A percentile compares a stretch with the other conserved stretches of the same genome.
These are phyloP conservation scores for Lepidochitona cinerea DNA, from an alignment of 2,888 invertebrate genomes.

Conservation along the genomic window DNA sequence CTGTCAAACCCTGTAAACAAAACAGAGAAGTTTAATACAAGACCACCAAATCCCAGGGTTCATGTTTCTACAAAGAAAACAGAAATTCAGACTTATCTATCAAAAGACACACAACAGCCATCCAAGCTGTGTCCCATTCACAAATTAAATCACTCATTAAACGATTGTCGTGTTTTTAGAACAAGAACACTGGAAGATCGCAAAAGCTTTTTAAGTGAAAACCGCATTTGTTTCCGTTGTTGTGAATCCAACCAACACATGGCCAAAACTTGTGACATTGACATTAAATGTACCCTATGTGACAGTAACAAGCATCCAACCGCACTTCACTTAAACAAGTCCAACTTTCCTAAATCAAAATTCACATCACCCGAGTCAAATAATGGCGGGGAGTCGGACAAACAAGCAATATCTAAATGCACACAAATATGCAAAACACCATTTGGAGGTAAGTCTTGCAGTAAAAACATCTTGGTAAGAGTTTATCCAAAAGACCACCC, in stretches of 20 bases:
- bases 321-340: constrained; percentile 14
- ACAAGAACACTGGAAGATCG: constrained; percentile 15
- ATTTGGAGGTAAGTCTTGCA: constrained; percentile 11
- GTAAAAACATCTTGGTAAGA: constrained; percentile 8
- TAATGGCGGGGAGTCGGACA: constrained; percentile 1
- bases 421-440: not conserved
- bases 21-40: too few species aligned
- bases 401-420: not conserved
- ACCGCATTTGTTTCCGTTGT: constrained; percentile 26
- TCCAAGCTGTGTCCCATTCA: constrained; percentile 14
- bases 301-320: constrained; percentile 20
- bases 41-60: too few species aligned
- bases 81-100: not conserved
- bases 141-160: constrained; percentile 16
- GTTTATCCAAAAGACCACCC: too few species aligned
- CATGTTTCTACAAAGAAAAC: too few species aligned
- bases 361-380: not conserved
- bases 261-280: constrained; percentile 12
- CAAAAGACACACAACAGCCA: not conserved
- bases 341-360: too few species aligned
- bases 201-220: constrained; percentile 14
- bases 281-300: constrained; percentile 23
- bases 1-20: too few species aligned
- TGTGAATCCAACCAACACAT: constrained; percentile 17
- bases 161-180: constrained; percentile 20